Base-by-base conservation (phyloP, 2,888 invertebrate species). In the Cetonia aurata region DNA sequence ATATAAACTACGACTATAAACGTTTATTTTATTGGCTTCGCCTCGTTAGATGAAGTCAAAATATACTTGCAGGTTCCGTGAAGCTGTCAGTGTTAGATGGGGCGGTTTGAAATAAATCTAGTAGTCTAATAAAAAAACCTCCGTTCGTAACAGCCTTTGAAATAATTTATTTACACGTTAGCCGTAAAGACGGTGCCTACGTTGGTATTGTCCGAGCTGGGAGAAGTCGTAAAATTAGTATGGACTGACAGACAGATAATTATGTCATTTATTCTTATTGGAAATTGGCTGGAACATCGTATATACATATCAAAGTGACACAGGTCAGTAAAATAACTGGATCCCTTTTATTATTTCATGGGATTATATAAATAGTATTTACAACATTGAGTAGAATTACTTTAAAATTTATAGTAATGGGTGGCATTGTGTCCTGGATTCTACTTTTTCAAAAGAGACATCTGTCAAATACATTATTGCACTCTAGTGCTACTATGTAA, bases 1-100 rank as follows among this genome's bases (percentile, higher is more conserved):
- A 50, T 62, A 62, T 62, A 62, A 62, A 62, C 50, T 50, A 62
- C 62, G 33, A 33, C 62, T 37, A 62, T 62, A 62, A 62, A 62
- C 62, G 31, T 62, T 62, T 48, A 62, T 62, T 62, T 62, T 62
- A 62, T 62, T 44, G 62, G 62, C 15, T 62, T 62, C 62, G 50
- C 33, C 62, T 62, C 62, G 50, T 62, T 62, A 62, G 50, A 50
- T 37, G 50, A 50, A 62, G 62, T 62, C 62, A 62, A 62, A 62
- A 62, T 62, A 62, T 37, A 42, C 37, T 42, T 4, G 42, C 41
- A 50, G 50, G 62, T 50, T 48, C 48, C 33, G 13, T 48, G 62
- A 37, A 50, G 50, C 62, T 33, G 48, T 48, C 25, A 52, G 19
- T 25, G 19, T 52, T 12, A 19, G 25, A 17, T 25, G 25, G 52